A percentile compares a stretch with the other conserved stretches of the same genome.
Conservation (phyloP, 1,140 invertebrate genomes). For the Bombus sylvicola region DNA sequence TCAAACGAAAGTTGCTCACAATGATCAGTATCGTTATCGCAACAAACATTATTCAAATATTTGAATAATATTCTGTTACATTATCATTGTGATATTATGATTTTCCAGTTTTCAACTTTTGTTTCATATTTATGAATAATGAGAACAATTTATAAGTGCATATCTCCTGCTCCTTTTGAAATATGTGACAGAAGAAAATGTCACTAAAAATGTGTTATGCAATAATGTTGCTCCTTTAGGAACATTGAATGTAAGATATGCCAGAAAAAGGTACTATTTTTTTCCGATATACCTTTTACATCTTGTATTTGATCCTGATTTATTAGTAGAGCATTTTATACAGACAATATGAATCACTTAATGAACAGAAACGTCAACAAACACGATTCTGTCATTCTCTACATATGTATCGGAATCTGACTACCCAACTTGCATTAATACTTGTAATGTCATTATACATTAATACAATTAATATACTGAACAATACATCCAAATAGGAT, state of each 20-base stretch:
- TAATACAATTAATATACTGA: slow-evolving; percentile 55
- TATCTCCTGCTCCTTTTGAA: background rate
- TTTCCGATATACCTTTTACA: slow-evolving; percentile 37
- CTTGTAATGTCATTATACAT: slow-evolving; percentile 58
- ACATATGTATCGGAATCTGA: slow-evolving; percentile 38
- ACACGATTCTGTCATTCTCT: slow-evolving; percentile 44
- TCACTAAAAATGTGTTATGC: slow-evolving; percentile 39
- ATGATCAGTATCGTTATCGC: slow-evolving; percentile 35
- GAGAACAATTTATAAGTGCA: slow-evolving; percentile 38
- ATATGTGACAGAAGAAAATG: slow-evolving; percentile 38
- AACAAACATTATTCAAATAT: slow-evolving; percentile 16
- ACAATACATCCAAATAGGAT: slow-evolving; percentile 48
- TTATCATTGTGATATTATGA: slow-evolving; percentile 3
- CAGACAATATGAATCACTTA: slow-evolving; percentile 49
- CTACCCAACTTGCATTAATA: slow-evolving; percentile 53
- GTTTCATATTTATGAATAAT: slow-evolving; percentile 48
- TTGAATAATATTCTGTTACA: slow-evolving; percentile 20
- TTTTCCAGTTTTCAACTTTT: slow-evolving; percentile 42
- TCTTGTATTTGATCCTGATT: slow-evolving; percentile 39
- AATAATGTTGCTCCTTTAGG: slow-evolving; percentile 46
- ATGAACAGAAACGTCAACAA: slow-evolving; percentile 51
- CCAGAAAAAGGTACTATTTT: slow-evolving; percentile 47
- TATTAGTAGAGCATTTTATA: slow-evolving; percentile 41
- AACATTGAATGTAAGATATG: slow-evolving; percentile 57
- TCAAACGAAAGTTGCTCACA: slow-evolving; percentile 40